Evolutionary conservation across 1,140 invertebrate genomes (phyloP).

Genomic region (Drosophila rufa): DNA sequence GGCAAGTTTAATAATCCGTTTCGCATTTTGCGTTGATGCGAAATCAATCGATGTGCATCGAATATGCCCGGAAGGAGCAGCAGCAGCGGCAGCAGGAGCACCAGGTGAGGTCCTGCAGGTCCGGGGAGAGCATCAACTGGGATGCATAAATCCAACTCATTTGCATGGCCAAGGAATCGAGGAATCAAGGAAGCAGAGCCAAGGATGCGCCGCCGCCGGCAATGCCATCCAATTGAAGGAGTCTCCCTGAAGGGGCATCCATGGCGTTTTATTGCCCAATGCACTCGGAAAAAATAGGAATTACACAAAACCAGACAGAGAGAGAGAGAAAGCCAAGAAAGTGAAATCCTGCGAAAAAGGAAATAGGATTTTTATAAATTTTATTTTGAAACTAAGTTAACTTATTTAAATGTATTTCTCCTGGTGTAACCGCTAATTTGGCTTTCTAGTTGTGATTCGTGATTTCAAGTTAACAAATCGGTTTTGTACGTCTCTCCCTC

Average conservation of each 20-base stretch:
- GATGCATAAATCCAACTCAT: conserved; percentile 55
- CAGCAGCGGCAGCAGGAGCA: background rate
- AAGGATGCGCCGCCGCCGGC: conserved; percentile 30
- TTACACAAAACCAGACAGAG: too few relatives aligned
- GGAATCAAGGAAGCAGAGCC: conserved; percentile 46
- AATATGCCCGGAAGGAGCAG: conserved; percentile 60
- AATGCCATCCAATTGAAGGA: conserved; percentile 39
- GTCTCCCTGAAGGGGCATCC: background rate
- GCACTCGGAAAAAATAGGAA: background rate
- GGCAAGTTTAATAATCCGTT: conserved; percentile 75
- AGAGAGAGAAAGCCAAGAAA: too few relatives aligned
- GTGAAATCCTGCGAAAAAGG: too few relatives aligned
- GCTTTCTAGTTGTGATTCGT: background rate
- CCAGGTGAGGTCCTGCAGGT: conserved; percentile 12
- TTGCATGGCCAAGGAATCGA: conserved; percentile 63
- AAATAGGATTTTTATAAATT: too few relatives aligned
- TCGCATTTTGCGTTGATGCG: conserved; percentile 74
- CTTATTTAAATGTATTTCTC: too few relatives aligned
- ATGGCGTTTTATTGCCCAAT: background rate
- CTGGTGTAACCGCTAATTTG: conserved; percentile 3
- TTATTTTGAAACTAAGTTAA: background rate
- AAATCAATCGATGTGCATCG: conserved; percentile 72
- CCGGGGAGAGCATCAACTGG: conserved; percentile 18
- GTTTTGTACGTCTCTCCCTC: background rate
- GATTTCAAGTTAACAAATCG: conserved; percentile 26